Evolutionary conservation across 64 coral and sea anemone species (phyloP).

Genomic region (Actinia tenebrosa): DNA sequence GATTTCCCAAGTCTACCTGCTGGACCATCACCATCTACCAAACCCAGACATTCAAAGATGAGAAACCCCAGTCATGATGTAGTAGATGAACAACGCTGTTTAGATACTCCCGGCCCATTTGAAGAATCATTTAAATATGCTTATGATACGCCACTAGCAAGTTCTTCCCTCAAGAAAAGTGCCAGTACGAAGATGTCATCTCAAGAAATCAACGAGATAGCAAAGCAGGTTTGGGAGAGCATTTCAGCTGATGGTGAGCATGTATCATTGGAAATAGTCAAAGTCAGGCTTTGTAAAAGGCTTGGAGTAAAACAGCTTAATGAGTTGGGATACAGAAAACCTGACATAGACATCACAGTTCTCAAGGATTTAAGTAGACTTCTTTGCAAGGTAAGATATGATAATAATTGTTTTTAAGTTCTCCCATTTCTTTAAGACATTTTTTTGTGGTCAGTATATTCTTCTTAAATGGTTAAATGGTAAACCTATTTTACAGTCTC

Average conservation of each 20-base stretch:
- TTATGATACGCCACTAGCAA: conserved; percentile 1
- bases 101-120: conserved; percentile 37
- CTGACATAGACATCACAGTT: conserved; percentile 45
- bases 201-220: conserved; percentile 53
- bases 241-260: conserved; percentile 35
- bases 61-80: background rate
- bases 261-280: conserved; percentile 67
- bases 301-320: conserved; percentile 45
- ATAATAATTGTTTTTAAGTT: background rate
- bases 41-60: background rate
- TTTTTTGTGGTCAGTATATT: background rate
- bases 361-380: conserved; percentile 58
- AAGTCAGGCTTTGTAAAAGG: conserved; percentile 39
- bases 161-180: background rate
- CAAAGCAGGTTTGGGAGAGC: conserved; percentile 37
- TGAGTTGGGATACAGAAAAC: conserved; percentile 36
- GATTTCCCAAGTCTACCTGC: background rate
- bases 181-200: background rate
- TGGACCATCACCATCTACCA: background rate
- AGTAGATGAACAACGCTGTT: background rate
- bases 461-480: background rate
- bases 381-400: conserved; percentile 48
- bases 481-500: too few relatives aligned
- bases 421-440: too few relatives aligned
- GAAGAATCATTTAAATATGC: conserved; percentile 59